These are phyloP conservation scores for Syngnathus rostellatus DNA, from an alignment of 2,797 vertebrate species.

Conservation along the genomic window DNA sequence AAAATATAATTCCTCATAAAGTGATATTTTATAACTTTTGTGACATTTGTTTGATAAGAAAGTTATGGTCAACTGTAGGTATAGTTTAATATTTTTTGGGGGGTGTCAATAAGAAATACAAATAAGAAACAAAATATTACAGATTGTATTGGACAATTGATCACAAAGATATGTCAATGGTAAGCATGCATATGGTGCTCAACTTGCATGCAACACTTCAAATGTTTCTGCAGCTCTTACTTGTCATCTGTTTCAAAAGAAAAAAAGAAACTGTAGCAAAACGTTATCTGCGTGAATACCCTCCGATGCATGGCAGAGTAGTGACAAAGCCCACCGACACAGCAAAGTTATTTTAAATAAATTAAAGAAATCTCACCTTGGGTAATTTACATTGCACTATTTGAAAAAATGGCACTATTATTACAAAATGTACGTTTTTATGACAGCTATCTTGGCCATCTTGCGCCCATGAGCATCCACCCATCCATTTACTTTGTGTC, in stretches of 20 bases:
- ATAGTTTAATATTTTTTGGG: no score
- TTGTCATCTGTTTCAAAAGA: not conserved
- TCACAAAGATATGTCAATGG: not conserved
- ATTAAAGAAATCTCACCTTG: no score
- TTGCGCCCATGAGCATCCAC: not conserved
- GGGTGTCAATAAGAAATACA: no score
- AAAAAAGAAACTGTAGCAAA: no score
- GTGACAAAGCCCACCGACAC: no score
- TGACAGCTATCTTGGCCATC: not conserved
- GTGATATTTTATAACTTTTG: not conserved
- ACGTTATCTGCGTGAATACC: no score
- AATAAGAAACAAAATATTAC: no score
- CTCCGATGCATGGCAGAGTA: no score
- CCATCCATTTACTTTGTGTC: conserved; percentile 1
- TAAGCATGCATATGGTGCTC: not conserved
- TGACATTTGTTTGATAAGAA: not conserved
- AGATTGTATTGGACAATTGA: no score
- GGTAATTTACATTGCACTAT: no score
- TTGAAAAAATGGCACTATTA: not conserved
- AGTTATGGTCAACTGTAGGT: not conserved
- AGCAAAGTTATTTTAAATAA: no score
- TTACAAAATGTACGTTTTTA: not conserved
- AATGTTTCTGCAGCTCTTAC: not conserved
- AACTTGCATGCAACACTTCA: not conserved
- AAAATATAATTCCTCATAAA: not conserved